phyloP scores from a whole-genome alignment of 2,797 vertebrate genomes.

The Tragelaphus oryx region DNA sequence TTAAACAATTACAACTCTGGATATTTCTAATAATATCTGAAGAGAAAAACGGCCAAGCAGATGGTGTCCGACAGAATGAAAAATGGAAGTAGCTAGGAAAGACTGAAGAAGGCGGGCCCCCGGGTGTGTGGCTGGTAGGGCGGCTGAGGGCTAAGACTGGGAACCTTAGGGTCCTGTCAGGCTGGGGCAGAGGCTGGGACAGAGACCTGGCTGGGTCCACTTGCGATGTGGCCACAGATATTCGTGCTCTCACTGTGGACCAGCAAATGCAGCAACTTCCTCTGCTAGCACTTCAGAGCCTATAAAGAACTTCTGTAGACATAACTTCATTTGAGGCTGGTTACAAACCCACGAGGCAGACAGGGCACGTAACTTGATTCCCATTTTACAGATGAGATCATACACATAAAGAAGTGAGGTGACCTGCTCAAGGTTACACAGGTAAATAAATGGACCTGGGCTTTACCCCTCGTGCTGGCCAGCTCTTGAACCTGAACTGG shows the following conservation, averaged over 20 bases:
- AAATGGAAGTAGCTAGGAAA: slow-evolving; percentile 44
- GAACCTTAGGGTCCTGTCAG: not conserved
- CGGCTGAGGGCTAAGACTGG: not conserved
- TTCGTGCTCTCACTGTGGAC: not conserved
- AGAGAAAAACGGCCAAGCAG: slow-evolving; percentile 58
- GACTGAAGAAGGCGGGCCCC: not conserved
- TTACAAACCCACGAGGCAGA: not conserved
- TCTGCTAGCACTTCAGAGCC: not conserved
- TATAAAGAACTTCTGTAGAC: not conserved
- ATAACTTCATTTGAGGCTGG: not conserved
- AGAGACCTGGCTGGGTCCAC: not conserved
- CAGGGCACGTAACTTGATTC: not conserved
- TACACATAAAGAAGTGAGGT: not conserved
- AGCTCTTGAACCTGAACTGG: not conserved
- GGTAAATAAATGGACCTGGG: not conserved
- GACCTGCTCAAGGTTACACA: not conserved
- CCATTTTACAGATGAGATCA: not conserved
- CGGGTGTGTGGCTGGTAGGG: not conserved
- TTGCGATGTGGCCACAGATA: not conserved
- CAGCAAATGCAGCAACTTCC: not conserved
- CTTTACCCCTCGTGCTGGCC: not conserved
- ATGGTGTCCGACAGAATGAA: slow-evolving; percentile 58
- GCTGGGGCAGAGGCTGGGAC: not conserved
- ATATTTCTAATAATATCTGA: slow-evolving; percentile 62
- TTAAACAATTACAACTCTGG: slow-evolving; percentile 61